phyloP scores from a whole-genome alignment of 2,113 vertebrate genomes.

The Rostratula benghalensis region DNA sequence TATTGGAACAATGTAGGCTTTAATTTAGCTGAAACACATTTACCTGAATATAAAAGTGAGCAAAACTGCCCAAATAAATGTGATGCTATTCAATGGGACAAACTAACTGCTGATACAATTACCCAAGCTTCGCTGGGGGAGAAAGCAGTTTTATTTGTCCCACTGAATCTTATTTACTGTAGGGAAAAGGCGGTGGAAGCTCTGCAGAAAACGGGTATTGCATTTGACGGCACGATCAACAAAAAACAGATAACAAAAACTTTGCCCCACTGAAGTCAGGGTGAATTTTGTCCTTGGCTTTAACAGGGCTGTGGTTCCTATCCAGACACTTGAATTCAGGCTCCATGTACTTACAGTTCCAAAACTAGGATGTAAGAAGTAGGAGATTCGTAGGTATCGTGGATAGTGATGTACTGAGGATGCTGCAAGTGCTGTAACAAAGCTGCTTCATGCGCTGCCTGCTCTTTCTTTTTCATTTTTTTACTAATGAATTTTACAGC shows the following conservation, averaged over 20 bases:
- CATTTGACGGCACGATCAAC: neutral
- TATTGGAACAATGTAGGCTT: neutral
- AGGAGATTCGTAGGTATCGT: slow-evolving; percentile 91
- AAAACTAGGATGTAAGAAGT: slow-evolving; percentile 87
- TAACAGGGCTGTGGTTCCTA: neutral
- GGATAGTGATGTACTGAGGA: slow-evolving; percentile 88
- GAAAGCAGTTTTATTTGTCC: neutral
- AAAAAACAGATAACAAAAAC: neutral
- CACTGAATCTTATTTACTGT: neutral
- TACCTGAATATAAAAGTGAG: neutral
- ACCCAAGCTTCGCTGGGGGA: neutral
- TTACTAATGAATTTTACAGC: slow-evolving; percentile 96
- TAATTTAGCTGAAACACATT: neutral
- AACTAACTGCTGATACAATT: neutral
- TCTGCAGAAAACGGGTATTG: neutral
- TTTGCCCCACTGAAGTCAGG: neutral
- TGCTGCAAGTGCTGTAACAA: slow-evolving; percentile 89
- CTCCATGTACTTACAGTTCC: slow-evolving; percentile 86
- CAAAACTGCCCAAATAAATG: neutral
- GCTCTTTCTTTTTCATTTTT: slow-evolving; percentile 97
- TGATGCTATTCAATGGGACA: neutral
- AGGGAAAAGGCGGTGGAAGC: neutral
- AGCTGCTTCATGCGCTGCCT: slow-evolving; percentile 92
- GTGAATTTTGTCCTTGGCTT: neutral
- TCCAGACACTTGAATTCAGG: neutral